Percentiles rank a stretch among this genome's conserved stretches.
phyloP scores from a whole-genome alignment of 2,888 invertebrate species.

The Polydrusus cervinus region DNA sequence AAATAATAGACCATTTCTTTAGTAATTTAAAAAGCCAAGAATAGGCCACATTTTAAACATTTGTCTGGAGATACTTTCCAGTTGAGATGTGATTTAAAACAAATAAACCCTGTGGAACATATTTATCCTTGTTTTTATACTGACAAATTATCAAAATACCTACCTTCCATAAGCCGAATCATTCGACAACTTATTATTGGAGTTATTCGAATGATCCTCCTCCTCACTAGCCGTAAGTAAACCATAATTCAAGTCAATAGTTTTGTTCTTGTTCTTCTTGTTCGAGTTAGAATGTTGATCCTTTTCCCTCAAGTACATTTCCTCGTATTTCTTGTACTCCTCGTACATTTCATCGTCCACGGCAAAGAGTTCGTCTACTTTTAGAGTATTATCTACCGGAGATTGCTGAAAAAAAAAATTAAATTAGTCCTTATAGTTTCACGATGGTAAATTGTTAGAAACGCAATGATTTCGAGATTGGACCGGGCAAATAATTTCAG shows the following conservation, averaged over 20 bases:
- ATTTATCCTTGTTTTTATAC: no score
- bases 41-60: no score
- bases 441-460: no score
- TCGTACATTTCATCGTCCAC: conserved; percentile 69
- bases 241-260: conserved; percentile 57
- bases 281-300: conserved; percentile 65
- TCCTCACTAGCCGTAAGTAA: conserved; percentile 62
- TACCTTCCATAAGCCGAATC: conserved; percentile 93
- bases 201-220: conserved; percentile 66
- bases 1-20: no score
- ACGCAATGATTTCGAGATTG: no score
- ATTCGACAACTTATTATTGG: conserved; percentile 70
- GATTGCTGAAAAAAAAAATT: conserved; percentile 46
- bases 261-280: conserved; percentile 58
- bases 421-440: not conserved
- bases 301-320: conserved; percentile 67
- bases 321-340: conserved; percentile 69
- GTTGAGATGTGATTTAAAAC: no score
- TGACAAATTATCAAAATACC: no score
- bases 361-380: conserved; percentile 66
- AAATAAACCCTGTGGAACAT: no score
- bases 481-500: no score
- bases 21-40: no score
- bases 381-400: conserved; percentile 48
- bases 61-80: no score